These are phyloP conservation scores for Pyrrhia umbra DNA, from an alignment of 2,888 invertebrate genomes.

Conservation along the genomic window DNA sequence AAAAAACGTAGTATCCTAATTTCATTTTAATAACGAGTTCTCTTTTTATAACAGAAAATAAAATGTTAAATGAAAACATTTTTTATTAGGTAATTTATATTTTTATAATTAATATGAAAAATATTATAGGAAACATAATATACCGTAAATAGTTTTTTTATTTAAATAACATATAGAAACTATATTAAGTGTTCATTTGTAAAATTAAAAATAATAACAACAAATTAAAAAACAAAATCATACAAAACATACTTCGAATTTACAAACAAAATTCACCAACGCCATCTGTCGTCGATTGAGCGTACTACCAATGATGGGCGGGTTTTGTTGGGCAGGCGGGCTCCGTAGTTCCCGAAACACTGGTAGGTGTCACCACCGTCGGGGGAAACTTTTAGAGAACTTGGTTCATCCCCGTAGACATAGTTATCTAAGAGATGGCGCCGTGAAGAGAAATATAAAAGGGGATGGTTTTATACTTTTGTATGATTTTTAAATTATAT, in stretches of 20 bases:
- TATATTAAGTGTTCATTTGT: no score
- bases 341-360: constrained; percentile 42
- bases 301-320: constrained; percentile 35
- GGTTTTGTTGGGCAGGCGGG: constrained; percentile 42
- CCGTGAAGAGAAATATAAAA: constrained; percentile 25
- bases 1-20: no score
- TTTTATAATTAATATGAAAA: no score
- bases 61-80: no score
- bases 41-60: no score
- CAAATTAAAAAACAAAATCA: neutral
- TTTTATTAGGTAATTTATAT: no score
- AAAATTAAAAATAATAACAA: no score
- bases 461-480: neutral
- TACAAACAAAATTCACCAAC: constrained; percentile 34
- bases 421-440: constrained; percentile 68
- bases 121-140: no score
- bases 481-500: neutral
- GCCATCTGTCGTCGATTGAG: constrained; percentile 66
- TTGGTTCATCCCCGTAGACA: constrained; percentile 43
- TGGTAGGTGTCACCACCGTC: constrained; percentile 69
- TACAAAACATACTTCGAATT: neutral
- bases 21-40: no score
- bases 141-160: no score
- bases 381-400: constrained; percentile 52
- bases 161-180: no score